Base-by-base conservation (phyloP, 2,888 invertebrate species). In the Resseliella maxima region DNA sequence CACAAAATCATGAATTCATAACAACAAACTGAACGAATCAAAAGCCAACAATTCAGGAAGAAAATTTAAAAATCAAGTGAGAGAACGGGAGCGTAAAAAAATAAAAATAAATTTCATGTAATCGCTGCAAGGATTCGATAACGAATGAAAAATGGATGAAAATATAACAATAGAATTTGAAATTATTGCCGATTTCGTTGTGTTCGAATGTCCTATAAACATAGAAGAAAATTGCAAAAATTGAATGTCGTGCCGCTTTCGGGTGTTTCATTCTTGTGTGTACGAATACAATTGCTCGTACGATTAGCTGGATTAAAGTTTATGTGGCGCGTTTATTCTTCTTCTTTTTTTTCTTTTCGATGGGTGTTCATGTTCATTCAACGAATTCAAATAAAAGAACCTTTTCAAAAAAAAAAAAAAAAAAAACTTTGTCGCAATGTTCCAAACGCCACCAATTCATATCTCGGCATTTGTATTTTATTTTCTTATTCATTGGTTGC, bases 121-220 rank as follows among this genome's bases (percentile, higher is more conserved):
- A 72, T 72, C 72, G 31, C 72, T 72, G 59, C 59, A 24, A 59
- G 24, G 3, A 59, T 59, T 59, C 59, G 59, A 72, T 72, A 72
- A 72, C 35, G 72, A 72, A 72, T 72, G 72, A 72, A 72, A 72
- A 72, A 72, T 72, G 72, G 72, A 72, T 72, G 15, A 24, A 72
- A 31, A 35, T 35, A 72, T 72, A 72, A 72, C 31, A 72, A 72
- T 72, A 18, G 72, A 72, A 72, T 72, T 72, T 72, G 72, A 72
- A 72, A 72, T 72, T 72, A 72, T 72, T 35, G 27, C 35, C 72
- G 31, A 72, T 72, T 72, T 72, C 15, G 31, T 72, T 12, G 27
- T 72, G 59, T 59, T 59, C 59, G 24, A 59, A 59, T 72, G 72
- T 31, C 72, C 72, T 35, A 72, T 72, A 72, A 72, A 72, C n/a